These are phyloP conservation scores for Chloropsis cyanopogon DNA, from an alignment of 2,113 vertebrate species.

Conservation along the genomic window DNA sequence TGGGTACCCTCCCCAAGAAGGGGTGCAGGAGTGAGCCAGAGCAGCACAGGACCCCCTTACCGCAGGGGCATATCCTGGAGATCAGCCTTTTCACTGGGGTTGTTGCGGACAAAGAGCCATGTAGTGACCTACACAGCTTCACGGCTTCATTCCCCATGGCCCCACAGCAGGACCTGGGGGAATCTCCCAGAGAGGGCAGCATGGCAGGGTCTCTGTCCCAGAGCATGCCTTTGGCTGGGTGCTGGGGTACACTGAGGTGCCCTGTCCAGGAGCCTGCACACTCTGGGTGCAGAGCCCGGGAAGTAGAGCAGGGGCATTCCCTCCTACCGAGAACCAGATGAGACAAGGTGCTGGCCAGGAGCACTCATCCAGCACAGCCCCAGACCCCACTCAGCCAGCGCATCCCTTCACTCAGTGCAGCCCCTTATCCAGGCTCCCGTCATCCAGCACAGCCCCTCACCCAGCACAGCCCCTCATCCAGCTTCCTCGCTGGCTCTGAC, in stretches of 20 bases:
- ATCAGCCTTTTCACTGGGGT: accelerated
- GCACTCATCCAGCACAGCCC: not conserved
- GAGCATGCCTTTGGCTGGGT: not conserved
- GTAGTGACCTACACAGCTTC: not conserved
- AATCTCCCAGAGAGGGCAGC: not conserved
- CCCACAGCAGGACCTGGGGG: too few relatives aligned
- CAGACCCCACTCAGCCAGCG: not conserved
- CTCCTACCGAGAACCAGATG: not conserved
- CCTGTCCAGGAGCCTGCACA: not conserved
- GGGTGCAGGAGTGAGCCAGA: not conserved
- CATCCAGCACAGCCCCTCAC: not conserved
- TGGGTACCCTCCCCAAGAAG: not conserved
- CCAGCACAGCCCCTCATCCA: not conserved
- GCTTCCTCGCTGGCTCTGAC: constrained; percentile 23
- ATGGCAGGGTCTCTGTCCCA: not conserved
- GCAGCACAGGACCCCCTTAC: not conserved
- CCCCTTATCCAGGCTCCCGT: not conserved
- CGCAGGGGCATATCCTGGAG: accelerated
- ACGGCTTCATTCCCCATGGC: not conserved
- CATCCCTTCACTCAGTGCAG: not conserved
- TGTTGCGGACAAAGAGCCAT: accelerated
- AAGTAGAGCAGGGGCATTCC: not conserved
- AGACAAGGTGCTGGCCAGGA: not conserved
- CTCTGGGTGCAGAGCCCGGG: not conserved
- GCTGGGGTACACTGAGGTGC: not conserved